A percentile compares a stretch with the other conserved stretches of the same genome.
phyloP scores from a whole-genome alignment of 2,888 invertebrate genomes.

The Selenia dentaria region DNA sequence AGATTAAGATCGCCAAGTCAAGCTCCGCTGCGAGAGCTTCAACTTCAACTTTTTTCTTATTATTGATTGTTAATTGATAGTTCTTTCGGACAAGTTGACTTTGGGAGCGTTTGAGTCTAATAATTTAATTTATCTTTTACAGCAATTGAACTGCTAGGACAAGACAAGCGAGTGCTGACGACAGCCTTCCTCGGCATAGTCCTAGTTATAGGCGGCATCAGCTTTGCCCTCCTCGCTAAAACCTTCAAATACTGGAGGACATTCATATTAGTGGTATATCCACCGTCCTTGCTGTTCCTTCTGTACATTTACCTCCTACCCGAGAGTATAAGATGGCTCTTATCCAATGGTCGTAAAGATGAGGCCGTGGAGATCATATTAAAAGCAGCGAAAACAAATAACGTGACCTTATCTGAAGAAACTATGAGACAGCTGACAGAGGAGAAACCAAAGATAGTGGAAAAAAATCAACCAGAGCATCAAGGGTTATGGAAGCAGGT shows the following conservation, averaged over 20 bases:
- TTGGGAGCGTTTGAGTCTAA: too few relatives aligned
- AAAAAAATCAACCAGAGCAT: conserved; percentile 51
- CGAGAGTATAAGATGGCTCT: conserved; percentile 91
- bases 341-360: conserved; percentile 87
- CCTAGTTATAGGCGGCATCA: conserved; percentile 88
- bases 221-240: conserved; percentile 88
- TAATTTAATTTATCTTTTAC: too few relatives aligned
- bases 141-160: conserved; percentile 75
- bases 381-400: conserved; percentile 87
- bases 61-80: too few relatives aligned
- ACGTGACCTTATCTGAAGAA: conserved; percentile 74
- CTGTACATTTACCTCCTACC: conserved; percentile 89
- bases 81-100: too few relatives aligned
- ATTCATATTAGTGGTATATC: conserved; percentile 87
- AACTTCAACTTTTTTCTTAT: too few relatives aligned
- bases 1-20: too few relatives aligned
- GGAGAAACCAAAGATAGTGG: conserved; percentile 50
- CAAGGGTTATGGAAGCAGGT: conserved; percentile 68
- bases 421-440: conserved; percentile 72
- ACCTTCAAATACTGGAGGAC: conserved; percentile 88
- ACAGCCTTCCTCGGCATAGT: conserved; percentile 72
- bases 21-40: too few relatives aligned
- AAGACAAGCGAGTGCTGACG: conserved; percentile 70
- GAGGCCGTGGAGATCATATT: conserved; percentile 87
- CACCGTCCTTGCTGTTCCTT: conserved; percentile 88